These are phyloP conservation scores for Elysia crispata DNA, from an alignment of 2,888 invertebrate species.

Conservation along the genomic window DNA sequence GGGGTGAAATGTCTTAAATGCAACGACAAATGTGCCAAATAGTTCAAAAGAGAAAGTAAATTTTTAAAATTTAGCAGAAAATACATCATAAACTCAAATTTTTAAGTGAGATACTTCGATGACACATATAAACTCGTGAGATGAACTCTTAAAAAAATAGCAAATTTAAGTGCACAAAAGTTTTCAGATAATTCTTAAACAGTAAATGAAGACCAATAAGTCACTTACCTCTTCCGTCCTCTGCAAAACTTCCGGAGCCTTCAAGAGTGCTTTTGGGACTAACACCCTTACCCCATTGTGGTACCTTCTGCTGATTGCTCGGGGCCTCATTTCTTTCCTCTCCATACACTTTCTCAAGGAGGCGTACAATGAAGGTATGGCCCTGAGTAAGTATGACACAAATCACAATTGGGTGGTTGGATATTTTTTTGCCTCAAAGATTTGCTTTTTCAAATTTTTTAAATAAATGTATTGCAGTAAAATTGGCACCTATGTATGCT, in stretches of 20 bases:
- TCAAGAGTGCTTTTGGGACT: slow-evolving; percentile 40
- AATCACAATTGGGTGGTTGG: not conserved
- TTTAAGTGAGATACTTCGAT: too few relatives aligned
- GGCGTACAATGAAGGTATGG: slow-evolving; percentile 57
- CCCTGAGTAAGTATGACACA: slow-evolving; percentile 53
- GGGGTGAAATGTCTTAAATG: too few relatives aligned
- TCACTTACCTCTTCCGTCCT: slow-evolving; percentile 50
- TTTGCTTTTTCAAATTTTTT: too few relatives aligned
- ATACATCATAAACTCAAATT: too few relatives aligned
- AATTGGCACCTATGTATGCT: too few relatives aligned
- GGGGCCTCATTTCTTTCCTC: slow-evolving; percentile 28
- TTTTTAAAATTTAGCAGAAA: too few relatives aligned
- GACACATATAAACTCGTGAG: too few relatives aligned
- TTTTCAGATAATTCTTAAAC: not conserved
- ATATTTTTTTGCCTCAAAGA: too few relatives aligned
- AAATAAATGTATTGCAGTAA: too few relatives aligned
- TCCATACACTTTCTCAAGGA: slow-evolving; percentile 47
- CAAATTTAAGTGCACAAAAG: not conserved
- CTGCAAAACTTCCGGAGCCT: slow-evolving; percentile 48
- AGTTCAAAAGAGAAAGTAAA: too few relatives aligned
- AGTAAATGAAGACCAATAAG: not conserved
- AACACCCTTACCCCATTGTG: slow-evolving; percentile 13
- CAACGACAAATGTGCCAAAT: too few relatives aligned
- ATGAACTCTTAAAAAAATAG: not conserved
- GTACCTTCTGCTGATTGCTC: slow-evolving; percentile 26